Base-by-base conservation (phyloP, 64 coral and sea anemone genomes). In the Hydrozoanthus tunicans region DNA sequence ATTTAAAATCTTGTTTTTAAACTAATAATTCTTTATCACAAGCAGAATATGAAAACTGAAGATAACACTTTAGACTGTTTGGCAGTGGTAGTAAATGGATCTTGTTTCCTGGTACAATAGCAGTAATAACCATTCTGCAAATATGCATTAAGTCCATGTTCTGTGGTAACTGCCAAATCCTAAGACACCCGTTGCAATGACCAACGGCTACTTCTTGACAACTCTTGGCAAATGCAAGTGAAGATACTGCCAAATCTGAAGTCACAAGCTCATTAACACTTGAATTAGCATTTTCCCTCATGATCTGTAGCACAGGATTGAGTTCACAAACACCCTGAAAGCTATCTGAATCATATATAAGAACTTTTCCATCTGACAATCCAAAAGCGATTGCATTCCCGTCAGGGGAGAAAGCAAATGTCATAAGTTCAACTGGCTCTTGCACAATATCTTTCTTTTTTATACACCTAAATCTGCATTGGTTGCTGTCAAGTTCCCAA, bases 111-210 rank as follows among this genome's bases (percentile, higher is more conserved):
- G 95, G 82, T 17, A 96, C 92, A 72, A 96, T 32, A 59, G 79
- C 73, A 9, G 81, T 89, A 15, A 96, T 96, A 4, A 69, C 77
- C 56, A 96, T 77, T 62, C 95, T 84, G 77, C 95, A 96, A 59
- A 96, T 77, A 56, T 96, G 95, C 73, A 88, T 78, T 17, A 96
- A 61, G 13, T 96, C 92, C 89, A 96, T 94, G 70, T 91, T 96
- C 6, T 91, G 69, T 58, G 95, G 95, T 6, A 94, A 43, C 69
- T 96, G 95, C 92, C 89, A 94, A 20, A 96, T 91, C 53, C 89
- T 73, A 60, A 94, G 89, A 89, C 20, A 89, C 3, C 95, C 90
- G 89, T 96, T 91, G 54, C 88, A 73, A 53, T 94, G 80, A 56
- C 95, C 95, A 14, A 96, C 70, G 3, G 95, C 95, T 54, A 96